Evolutionary conservation across 2,113 vertebrate genomes (phyloP).

Genomic region (Atrichornis clamosus): DNA sequence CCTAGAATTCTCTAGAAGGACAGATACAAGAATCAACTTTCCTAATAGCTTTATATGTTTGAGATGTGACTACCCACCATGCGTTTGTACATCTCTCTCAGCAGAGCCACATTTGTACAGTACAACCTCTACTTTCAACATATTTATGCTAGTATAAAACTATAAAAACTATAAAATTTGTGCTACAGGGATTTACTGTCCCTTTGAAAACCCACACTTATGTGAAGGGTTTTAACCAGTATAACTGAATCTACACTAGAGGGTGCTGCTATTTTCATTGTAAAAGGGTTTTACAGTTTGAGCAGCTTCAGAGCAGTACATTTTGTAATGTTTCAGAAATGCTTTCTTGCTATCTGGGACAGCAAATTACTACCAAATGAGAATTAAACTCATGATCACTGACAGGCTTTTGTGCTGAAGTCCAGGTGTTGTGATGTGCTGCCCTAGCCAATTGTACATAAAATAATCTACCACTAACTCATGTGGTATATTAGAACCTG

Average conservation of each 20-base stretch:
- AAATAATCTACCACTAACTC: not conserved
- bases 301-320: not conserved
- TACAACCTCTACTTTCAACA: not conserved
- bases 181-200: not conserved
- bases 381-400: not conserved
- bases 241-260: conserved; percentile 20
- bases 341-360: not conserved
- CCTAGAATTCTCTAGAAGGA: not conserved
- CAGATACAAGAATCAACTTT: not conserved
- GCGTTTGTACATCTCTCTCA: not conserved
- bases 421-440: not conserved
- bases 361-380: not conserved
- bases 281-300: not conserved
- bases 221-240: not conserved
- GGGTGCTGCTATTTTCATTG: conserved; percentile 35
- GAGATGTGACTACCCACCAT: not conserved
- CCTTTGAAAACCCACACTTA: not conserved
- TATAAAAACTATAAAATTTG: no score
- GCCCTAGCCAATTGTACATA: not conserved
- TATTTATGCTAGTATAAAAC: not conserved
- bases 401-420: not conserved
- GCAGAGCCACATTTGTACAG: not conserved
- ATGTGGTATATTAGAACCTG: not conserved
- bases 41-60: not conserved
- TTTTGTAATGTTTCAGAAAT: not conserved